Base-by-base conservation (phyloP, 2,888 invertebrate genomes). In the Danaus chrysippus region DNA sequence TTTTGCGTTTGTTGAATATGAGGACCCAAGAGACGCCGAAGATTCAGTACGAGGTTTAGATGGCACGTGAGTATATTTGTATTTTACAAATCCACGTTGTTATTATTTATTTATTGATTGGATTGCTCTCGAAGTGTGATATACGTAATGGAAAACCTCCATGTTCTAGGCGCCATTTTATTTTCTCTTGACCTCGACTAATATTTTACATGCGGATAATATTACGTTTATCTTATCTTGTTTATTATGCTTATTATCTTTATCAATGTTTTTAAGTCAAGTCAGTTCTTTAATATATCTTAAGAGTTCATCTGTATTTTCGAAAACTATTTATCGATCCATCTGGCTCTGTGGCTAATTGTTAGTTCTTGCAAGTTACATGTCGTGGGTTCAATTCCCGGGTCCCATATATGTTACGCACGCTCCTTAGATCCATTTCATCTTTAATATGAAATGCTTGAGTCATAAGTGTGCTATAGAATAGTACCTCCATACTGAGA, bases 1-100 rank as follows among this genome's bases (percentile, higher is more conserved):
- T 15, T 97, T 97, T 86, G 97, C 97, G 0, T 97, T 97, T 84
- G 96, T 96, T 5, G 97, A 97, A 84, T 97, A 93, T 82, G 96
- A 97, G 87, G 97, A 98, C 77, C 93, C 95, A 13, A 90, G 97
- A 66, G 97, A 97, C 80, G 97, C 97, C 12, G 96, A 96, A 83
- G 97, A 97, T 83, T 94, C 96, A 42, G 95, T 96, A 12, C 90
- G 96, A 75, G 96, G 95, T 34, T 87, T 97, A 76, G 96, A 96
- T 84, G 96, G 96, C 78, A 91, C 91, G 91, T 91, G 73, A 89
- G 91, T 89, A 63, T 12, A 42, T 34, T 10, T 19, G 23, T 34
- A 3, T 1, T 34, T 8, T 34, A 19, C 10, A 19, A 41, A 44
- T 15, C 42, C 41, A 42, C 1, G 34, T 17, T 54, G 10, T 9